A percentile compares a stretch with the other conserved stretches of the same genome.
phyloP scores from a whole-genome alignment of 2,888 invertebrate genomes.

The Hypsopygia costalis region DNA sequence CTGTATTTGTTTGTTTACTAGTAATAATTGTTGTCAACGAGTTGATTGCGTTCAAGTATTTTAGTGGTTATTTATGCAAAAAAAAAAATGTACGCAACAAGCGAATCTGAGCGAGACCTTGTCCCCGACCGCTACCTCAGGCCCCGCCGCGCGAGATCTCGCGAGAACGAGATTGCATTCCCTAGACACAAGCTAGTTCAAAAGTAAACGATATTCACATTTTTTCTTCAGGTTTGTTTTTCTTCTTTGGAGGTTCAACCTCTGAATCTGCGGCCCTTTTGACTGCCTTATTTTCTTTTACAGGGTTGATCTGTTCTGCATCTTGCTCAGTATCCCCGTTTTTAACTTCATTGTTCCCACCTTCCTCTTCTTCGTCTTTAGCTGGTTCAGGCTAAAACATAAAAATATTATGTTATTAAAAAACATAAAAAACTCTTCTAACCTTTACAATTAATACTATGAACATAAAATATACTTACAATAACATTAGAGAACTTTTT shows the following conservation, averaged over 20 bases:
- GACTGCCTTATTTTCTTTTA: conserved; percentile 23
- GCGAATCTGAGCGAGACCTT: no score
- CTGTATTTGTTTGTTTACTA: no score
- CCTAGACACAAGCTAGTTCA: no score
- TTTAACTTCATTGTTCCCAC: conserved; percentile 29
- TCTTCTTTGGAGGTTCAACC: conserved; percentile 46
- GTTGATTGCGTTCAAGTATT: no score
- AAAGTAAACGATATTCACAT: conserved; percentile 23
- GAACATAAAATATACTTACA: conserved; percentile 46
- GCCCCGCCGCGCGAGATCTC: no score
- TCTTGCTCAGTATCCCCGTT: conserved; percentile 46
- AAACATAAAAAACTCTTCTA: no score
- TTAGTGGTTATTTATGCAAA: no score
- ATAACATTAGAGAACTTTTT: conserved; percentile 95
- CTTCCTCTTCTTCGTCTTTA: conserved; percentile 62
- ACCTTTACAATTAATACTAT: conserved; percentile 3
- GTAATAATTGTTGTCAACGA: no score
- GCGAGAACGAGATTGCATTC: no score
- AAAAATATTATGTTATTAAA: no score
- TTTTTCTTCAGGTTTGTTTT: conserved; percentile 36
- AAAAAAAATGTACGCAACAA: no score
- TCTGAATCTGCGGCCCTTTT: conserved; percentile 44
- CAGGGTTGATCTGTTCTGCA: conserved; percentile 21
- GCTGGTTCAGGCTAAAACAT: conserved; percentile 62
- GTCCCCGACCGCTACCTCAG: no score